Evolutionary conservation across 1,140 invertebrate genomes (phyloP).

Genomic region (Melitaea cinxia): DNA sequence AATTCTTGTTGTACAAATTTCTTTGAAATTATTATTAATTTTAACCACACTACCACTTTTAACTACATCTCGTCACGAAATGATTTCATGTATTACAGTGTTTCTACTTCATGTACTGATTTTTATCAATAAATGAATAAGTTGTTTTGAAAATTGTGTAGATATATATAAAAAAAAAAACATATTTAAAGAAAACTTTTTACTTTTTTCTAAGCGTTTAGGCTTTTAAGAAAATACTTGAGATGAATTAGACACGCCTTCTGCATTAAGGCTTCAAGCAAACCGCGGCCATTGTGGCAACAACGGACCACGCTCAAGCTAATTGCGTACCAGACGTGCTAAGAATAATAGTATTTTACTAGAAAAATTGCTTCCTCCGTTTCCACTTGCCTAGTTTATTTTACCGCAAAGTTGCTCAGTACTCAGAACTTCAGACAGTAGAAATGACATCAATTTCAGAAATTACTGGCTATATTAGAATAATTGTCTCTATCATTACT

Average conservation of each 20-base stretch:
- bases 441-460: not conserved
- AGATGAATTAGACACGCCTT: conserved; percentile 31
- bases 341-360: conserved; percentile 26
- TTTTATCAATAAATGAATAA: too few species aligned
- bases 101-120: conserved; percentile 18
- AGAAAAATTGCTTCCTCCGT: conserved; percentile 24
- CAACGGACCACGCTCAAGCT: conserved; percentile 17
- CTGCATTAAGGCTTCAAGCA: conserved; percentile 31
- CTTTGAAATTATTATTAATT: not conserved
- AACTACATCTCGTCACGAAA: conserved; percentile 11
- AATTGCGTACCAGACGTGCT: conserved; percentile 25
- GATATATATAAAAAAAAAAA: too few species aligned
- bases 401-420: conserved; percentile 3
- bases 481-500: not conserved
- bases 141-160: too few species aligned
- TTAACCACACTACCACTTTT: not conserved
- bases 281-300: conserved; percentile 24
- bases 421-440: not conserved
- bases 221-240: conserved; percentile 26
- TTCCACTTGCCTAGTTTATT: conserved; percentile 23
- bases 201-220: conserved; percentile 12
- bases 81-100: not conserved
- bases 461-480: not conserved
- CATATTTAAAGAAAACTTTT: not conserved
- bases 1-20: not conserved